phyloP scores from a whole-genome alignment of 2,797 vertebrate species.

The Carapus acus region DNA sequence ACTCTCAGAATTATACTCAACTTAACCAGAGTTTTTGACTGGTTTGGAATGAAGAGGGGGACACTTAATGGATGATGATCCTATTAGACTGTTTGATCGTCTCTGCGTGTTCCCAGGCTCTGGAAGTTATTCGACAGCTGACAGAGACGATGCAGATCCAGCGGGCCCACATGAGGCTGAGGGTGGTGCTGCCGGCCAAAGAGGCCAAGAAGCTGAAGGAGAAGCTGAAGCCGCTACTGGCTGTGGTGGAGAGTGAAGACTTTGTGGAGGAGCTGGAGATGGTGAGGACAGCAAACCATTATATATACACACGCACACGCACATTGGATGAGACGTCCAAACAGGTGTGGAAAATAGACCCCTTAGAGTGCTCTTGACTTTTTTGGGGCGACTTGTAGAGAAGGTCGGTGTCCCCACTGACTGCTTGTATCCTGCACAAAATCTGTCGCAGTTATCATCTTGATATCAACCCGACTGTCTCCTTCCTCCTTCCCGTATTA shows the following conservation, averaged over 20 bases:
- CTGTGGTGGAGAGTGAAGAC: constrained; percentile 88
- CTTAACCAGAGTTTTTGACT: too few species aligned
- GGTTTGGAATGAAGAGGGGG: too few species aligned
- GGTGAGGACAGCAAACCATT: constrained; percentile 65
- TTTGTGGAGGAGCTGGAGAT: constrained; percentile 90
- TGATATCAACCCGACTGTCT: not conserved
- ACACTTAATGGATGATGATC: too few species aligned
- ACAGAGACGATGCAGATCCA: constrained; percentile 95
- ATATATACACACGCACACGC: too few species aligned
- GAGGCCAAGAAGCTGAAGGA: constrained; percentile 94
- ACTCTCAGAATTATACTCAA: too few species aligned
- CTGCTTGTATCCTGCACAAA: not conserved
- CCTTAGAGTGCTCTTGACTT: not conserved
- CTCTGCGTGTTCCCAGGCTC: constrained; percentile 77
- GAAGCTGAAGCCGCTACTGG: constrained; percentile 87
- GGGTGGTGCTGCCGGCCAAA: constrained; percentile 81
- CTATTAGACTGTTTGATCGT: not conserved
- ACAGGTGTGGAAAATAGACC: too few species aligned
- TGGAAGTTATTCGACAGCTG: constrained; percentile 91
- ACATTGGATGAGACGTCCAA: too few species aligned
- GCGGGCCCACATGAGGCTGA: constrained; percentile 92
- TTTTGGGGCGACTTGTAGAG: too few species aligned
- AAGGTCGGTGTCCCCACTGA: too few species aligned
- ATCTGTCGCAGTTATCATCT: not conserved
- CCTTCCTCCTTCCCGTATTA: not conserved